Conservation (phyloP, 2,797 vertebrate genomes). For the Mus spretus region DNA sequence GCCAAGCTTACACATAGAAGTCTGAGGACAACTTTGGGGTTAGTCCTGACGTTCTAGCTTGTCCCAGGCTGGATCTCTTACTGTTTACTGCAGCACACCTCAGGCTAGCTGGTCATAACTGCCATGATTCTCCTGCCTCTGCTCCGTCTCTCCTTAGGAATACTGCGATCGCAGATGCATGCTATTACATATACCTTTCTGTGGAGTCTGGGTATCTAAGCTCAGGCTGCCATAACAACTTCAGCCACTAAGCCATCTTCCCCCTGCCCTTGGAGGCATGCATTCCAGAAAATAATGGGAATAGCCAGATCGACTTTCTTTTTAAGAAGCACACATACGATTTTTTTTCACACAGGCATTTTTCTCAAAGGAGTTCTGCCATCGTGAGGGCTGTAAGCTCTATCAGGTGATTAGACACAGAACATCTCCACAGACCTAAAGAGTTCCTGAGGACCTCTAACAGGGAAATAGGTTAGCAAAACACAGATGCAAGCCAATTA, state of each 20-base stretch:
- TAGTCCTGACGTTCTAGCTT: background rate
- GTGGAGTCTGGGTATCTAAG: background rate
- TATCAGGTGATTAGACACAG: background rate
- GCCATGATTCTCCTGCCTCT: background rate
- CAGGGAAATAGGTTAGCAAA: conserved; percentile 65
- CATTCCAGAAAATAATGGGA: conserved; percentile 55
- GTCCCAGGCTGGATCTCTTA: background rate
- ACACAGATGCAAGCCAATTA: conserved; percentile 65
- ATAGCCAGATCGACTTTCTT: conserved; percentile 62
- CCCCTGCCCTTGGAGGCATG: too few relatives aligned
- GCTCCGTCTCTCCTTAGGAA: background rate
- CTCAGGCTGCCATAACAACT: too few relatives aligned
- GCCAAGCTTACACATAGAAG: background rate
- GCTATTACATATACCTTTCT: too few relatives aligned
- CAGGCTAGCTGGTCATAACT: background rate
- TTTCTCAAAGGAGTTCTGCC: conserved; percentile 47
- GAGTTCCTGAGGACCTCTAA: conserved; percentile 47
- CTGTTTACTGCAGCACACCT: background rate
- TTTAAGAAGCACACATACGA: background rate
- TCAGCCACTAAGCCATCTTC: background rate
- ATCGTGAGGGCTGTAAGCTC: background rate
- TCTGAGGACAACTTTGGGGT: background rate
- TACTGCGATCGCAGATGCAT: too few relatives aligned
- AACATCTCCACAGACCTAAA: conserved; percentile 37
- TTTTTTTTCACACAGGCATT: background rate